Evolutionary conservation across 2,113 vertebrate genomes (phyloP).

Genomic region (Dromas ardeola): DNA sequence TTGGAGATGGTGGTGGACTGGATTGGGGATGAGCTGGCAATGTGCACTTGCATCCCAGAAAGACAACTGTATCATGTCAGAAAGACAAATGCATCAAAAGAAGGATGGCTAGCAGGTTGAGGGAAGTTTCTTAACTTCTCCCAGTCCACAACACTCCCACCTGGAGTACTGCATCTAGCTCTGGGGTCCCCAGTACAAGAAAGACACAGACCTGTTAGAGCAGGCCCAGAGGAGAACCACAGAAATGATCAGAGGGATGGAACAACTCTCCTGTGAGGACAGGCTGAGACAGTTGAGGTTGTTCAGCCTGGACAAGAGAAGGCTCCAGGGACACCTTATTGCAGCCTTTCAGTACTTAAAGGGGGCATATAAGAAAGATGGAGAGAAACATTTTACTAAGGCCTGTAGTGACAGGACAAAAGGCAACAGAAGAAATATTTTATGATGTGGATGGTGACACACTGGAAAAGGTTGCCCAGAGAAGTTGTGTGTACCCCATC

Average conservation of each 20-base stretch:
- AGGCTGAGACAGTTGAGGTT: neutral
- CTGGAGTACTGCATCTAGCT: neutral
- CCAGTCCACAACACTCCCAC: neutral
- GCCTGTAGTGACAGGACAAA: neutral
- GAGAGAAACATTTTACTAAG: neutral
- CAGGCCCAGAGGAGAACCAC: neutral
- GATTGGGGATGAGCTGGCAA: fast-evolving
- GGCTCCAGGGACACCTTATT: neutral
- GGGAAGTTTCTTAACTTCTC: too few relatives aligned
- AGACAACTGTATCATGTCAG: neutral
- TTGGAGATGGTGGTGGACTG: fast-evolving
- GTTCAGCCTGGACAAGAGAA: neutral
- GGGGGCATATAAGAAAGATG: neutral
- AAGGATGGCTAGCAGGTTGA: neutral
- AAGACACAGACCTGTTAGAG: neutral
- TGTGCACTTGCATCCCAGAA: neutral
- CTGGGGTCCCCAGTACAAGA: neutral
- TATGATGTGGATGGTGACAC: neutral
- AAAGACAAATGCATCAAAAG: neutral
- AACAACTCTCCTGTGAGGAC: neutral
- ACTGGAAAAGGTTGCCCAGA: neutral
- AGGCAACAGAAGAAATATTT: neutral
- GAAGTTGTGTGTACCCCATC: too few relatives aligned
- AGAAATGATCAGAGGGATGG: neutral
- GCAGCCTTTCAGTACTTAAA: neutral